Evolutionary conservation across 2,113 vertebrate species (phyloP).

Genomic region (Bubalus kerabau): DNA sequence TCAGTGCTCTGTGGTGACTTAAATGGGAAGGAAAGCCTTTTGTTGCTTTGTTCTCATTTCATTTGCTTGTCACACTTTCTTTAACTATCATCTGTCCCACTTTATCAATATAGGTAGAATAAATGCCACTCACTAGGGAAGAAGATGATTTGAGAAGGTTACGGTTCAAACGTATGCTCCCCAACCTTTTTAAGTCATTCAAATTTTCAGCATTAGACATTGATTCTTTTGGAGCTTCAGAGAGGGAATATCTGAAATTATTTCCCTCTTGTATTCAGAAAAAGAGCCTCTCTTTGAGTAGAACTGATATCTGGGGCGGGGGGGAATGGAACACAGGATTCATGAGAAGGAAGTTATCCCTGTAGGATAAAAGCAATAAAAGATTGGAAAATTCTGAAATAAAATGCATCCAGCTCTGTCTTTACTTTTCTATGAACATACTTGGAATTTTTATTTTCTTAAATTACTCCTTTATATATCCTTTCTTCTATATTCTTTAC

Average conservation of each 20-base stretch:
- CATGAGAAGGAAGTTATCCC: not conserved
- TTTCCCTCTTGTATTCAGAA: not conserved
- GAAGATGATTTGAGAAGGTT: not conserved
- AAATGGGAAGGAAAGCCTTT: not conserved
- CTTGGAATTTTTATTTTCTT: not conserved
- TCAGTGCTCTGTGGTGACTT: not conserved
- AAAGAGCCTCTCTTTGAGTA: not conserved
- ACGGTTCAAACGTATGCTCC: not conserved
- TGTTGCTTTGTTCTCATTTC: not conserved
- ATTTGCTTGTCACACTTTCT: not conserved
- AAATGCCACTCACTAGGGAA: not conserved
- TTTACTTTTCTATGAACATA: not conserved
- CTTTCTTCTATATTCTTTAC: not conserved
- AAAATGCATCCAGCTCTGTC: not conserved
- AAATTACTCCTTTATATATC: not conserved
- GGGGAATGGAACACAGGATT: not conserved
- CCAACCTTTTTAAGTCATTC: not conserved
- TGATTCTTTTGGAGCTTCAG: not conserved
- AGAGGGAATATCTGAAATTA: not conserved
- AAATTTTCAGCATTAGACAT: not conserved
- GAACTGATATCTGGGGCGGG: not conserved
- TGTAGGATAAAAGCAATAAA: not conserved
- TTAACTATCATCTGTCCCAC: not conserved
- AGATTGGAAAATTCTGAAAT: not conserved
- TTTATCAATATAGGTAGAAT: not conserved